These are phyloP conservation scores for Mimumesa dahlbomi DNA, from an alignment of 2,888 invertebrate species.

Conservation along the genomic window DNA sequence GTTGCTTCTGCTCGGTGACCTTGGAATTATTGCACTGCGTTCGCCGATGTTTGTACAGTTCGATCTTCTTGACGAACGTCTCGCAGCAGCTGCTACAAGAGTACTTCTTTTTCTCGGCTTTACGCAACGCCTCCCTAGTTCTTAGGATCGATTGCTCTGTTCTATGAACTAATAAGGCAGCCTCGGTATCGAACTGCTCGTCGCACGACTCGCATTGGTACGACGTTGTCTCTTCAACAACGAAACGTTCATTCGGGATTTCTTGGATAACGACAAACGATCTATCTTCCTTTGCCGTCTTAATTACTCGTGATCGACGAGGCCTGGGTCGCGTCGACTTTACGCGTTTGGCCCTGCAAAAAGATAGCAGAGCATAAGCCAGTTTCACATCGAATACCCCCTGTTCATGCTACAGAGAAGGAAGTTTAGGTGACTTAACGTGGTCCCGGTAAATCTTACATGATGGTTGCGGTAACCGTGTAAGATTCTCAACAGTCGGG, in stretches of 20 bases:
- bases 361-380: constrained; percentile 33
- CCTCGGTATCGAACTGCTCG: constrained; percentile 53
- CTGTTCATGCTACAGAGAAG: neutral
- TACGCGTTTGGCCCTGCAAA: constrained; percentile 46
- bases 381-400: neutral
- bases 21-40: constrained; percentile 5
- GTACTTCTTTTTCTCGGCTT: constrained; percentile 81
- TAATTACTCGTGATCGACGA: constrained; percentile 4
- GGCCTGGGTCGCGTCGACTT: constrained; percentile 18
- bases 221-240: constrained; percentile 4
- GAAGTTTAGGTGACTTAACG: too few species aligned
- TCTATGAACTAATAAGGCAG: constrained; percentile 58
- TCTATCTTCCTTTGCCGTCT: constrained; percentile 1
- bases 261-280: constrained; percentile 25
- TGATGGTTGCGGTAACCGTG: too few species aligned
- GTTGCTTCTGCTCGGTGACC: constrained; percentile 14
- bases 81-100: constrained; percentile 83
- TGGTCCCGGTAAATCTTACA: too few species aligned
- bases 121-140: constrained; percentile 49
- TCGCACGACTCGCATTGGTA: constrained; percentile 64
- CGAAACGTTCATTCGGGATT: neutral
- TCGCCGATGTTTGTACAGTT: constrained; percentile 40
- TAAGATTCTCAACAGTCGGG: too few species aligned
- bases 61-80: constrained; percentile 78
- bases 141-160: constrained; percentile 63